Base-by-base conservation (phyloP, 2,797 vertebrate genomes). In the Babyrousa celebensis region DNA sequence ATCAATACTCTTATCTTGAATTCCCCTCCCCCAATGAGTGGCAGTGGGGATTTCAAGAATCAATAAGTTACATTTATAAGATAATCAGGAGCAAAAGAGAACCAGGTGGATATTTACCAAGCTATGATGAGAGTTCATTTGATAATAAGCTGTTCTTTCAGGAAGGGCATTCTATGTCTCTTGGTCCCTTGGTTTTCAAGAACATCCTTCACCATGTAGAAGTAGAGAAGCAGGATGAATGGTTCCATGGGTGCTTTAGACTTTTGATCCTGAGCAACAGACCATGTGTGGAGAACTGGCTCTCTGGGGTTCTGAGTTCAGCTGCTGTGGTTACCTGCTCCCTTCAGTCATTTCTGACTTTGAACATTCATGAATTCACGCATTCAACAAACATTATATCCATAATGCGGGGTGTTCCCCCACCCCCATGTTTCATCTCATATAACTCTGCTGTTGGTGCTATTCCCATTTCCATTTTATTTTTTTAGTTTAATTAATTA, bases 11-110 rank as follows among this genome's bases (percentile, higher is more conserved):
- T 23, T 27, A 11, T 91, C 25, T 82, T 71, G 62, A 91, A 85
- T 54, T 63, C 12, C 29, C 48, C 32, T 84, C 27, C 25, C 29
- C 43, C 27, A 9, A 23, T 25, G 25, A 80, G 29, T 20, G 40
- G 68, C 58, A 83, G 48, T 62, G 23, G 11, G 23, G 3, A 70
- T 74, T 95, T 89, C 18, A 58, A 63, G 27, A 87, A 96, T 96
- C 95, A 94, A 63, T 83, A 94, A 18, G 40, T 58, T 75, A 78
- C 65, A 94, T 95, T 94, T 93, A 89, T 83, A 89, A 92, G 78
- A 79, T 67, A 85, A 85, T 12, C 60, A 90, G 12, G 8, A 87
- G 12, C 58, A 87, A 54, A 91, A 82, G 56, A 32, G 87, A 95
- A 82, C 32, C 8, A 36, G 36, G 25, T 56, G 27, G 75, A 40